These are phyloP conservation scores for Tetramorium parvispinum DNA, from an alignment of 1,140 invertebrate species.

Conservation along the genomic window DNA sequence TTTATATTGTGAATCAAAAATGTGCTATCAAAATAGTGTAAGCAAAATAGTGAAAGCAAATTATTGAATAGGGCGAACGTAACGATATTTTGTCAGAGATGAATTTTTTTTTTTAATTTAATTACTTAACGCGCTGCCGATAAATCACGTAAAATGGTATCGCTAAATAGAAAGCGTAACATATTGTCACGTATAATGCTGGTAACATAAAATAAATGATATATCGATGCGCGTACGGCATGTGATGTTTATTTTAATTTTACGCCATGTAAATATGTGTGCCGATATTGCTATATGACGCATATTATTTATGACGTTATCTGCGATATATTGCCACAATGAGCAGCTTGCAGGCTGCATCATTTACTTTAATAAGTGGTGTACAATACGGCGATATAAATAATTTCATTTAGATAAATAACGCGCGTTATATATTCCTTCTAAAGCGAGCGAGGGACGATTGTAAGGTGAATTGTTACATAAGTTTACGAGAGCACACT, in stretches of 20 bases:
- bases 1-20: background rate
- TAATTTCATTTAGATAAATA: conserved; percentile 19
- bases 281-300: conserved; percentile 19
- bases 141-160: conserved; percentile 45
- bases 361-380: conserved; percentile 38
- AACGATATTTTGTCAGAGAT: background rate
- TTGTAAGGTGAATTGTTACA: conserved; percentile 25
- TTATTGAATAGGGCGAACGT: background rate
- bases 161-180: conserved; percentile 50
- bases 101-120: conserved; percentile 45
- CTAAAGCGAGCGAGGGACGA: background rate
- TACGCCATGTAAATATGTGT: conserved; percentile 42
- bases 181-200: conserved; percentile 51
- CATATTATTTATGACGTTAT: conserved; percentile 42
- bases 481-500: conserved; percentile 24
- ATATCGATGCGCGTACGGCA: conserved; percentile 18
- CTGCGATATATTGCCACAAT: conserved; percentile 37
- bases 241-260: conserved; percentile 59
- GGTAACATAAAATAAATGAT: conserved; percentile 53
- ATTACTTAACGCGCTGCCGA: conserved; percentile 20
- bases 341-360: conserved; percentile 5
- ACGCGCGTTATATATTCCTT: background rate
- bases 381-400: conserved; percentile 1
- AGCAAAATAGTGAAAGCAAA: conserved; percentile 8
- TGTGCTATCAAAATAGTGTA: background rate